These are phyloP conservation scores for Stichodactyla mertensii DNA, from an alignment of 64 coral and sea anemone genomes.

Conservation along the genomic window DNA sequence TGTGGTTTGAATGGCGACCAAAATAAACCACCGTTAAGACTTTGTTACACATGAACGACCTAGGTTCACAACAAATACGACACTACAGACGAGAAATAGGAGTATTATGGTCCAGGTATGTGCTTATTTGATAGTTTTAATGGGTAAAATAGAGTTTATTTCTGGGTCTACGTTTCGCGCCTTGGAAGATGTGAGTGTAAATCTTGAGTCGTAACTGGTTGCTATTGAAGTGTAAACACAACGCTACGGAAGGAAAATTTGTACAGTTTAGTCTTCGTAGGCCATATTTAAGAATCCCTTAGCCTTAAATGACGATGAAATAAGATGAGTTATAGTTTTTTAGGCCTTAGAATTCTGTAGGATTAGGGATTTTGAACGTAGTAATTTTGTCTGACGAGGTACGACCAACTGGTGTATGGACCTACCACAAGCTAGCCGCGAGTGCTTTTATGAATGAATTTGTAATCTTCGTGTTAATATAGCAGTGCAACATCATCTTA, in stretches of 20 bases:
- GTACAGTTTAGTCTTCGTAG: conserved; percentile 7
- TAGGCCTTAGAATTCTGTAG: background rate
- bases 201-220: conserved; percentile 14
- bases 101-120: conserved; percentile 13
- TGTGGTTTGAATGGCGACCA: background rate
- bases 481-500: background rate
- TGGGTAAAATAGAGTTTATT: background rate
- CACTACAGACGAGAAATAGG: background rate
- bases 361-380: conserved; percentile 4
- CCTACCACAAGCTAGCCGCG: background rate
- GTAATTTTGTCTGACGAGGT: background rate
- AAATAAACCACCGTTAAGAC: background rate
- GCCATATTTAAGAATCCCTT: background rate
- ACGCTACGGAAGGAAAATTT: background rate
- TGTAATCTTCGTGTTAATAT: conserved; percentile 9
- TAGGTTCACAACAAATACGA: background rate
- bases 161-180: background rate
- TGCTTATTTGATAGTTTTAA: background rate
- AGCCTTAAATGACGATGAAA: background rate
- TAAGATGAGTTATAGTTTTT: background rate
- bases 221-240: conserved; percentile 24
- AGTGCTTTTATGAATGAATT: conserved; percentile 13
- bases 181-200: background rate
- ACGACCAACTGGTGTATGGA: background rate
- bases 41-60: background rate